Percentiles rank a stretch among this genome's conserved stretches.
phyloP scores from a whole-genome alignment of 1,140 invertebrate genomes.

The Anastrepha ludens region DNA sequence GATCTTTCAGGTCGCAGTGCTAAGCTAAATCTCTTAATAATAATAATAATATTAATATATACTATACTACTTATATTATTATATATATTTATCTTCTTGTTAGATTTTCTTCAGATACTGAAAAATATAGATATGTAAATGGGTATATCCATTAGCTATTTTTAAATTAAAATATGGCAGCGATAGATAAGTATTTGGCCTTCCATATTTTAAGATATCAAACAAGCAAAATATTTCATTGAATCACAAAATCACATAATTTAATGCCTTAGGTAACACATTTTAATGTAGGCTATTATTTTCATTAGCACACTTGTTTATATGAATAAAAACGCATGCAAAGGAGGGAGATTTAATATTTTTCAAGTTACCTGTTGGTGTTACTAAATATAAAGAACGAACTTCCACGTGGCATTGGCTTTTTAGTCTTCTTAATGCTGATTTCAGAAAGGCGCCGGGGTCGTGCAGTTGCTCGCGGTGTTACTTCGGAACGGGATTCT shows the following conservation, averaged over 20 bases:
- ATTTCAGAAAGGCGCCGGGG: slow-evolving; percentile 94
- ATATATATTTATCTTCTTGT: too few species aligned
- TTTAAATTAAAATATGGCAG: too few species aligned
- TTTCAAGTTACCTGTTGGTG: slow-evolving; percentile 86
- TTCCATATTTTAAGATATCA: neutral
- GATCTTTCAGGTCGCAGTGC: too few species aligned
- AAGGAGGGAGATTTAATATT: neutral
- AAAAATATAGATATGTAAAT: too few species aligned
- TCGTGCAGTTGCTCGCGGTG: slow-evolving; percentile 78
- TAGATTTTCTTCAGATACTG: too few species aligned
- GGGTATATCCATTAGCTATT: too few species aligned
- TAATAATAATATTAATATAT: too few species aligned
- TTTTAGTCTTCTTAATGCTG: slow-evolving; percentile 88
- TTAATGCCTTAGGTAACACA: too few species aligned
- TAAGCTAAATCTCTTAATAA: too few species aligned
- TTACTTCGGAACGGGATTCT: slow-evolving; percentile 71
- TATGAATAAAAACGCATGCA: neutral
- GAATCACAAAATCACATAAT: too few species aligned
- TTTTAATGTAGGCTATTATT: neutral
- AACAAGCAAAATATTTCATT: neutral
- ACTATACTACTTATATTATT: too few species aligned
- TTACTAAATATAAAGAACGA: slow-evolving; percentile 97
- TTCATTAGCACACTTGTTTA: neutral
- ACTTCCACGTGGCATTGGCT: slow-evolving; percentile 94
- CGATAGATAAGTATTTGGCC: too few species aligned